A percentile compares a stretch with the other conserved stretches of the same genome.
Evolutionary conservation across 2,113 vertebrate species (phyloP).

Genomic region (Gnathonemus longibarbis): DNA sequence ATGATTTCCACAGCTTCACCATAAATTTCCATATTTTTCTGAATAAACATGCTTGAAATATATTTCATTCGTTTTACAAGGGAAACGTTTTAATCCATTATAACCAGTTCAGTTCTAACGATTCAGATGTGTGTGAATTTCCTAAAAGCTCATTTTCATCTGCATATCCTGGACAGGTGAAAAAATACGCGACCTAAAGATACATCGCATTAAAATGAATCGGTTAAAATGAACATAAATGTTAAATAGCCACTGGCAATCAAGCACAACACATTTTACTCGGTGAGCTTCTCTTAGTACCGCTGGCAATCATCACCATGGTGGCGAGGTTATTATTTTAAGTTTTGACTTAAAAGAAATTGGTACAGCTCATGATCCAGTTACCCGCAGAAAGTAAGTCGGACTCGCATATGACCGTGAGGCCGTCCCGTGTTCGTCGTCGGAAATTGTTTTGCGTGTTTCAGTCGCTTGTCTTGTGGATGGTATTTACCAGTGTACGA

Average conservation of each 20-base stretch:
- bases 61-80: not conserved
- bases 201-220: not conserved
- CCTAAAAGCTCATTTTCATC: not conserved
- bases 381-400: not conserved
- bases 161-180: not conserved
- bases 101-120: not conserved
- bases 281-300: not conserved
- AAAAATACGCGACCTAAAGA: not conserved
- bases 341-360: not conserved
- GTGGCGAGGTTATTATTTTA: not conserved
- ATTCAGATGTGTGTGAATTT: not conserved
- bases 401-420: not conserved
- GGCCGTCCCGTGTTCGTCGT: not conserved
- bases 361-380: not conserved
- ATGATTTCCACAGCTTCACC: not conserved
- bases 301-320: not conserved
- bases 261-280: not conserved
- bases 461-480: not conserved
- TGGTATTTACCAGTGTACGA: not conserved
- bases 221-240: not conserved
- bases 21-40: not conserved
- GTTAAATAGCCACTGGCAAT: not conserved
- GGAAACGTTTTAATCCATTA: not conserved
- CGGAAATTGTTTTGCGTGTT: not conserved
- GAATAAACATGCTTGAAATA: not conserved